Evolutionary conservation across 2,113 vertebrate genomes (phyloP), one percentile per base, ranked within the genome.

Genomic region (Cisticola juncidis): DNA sequence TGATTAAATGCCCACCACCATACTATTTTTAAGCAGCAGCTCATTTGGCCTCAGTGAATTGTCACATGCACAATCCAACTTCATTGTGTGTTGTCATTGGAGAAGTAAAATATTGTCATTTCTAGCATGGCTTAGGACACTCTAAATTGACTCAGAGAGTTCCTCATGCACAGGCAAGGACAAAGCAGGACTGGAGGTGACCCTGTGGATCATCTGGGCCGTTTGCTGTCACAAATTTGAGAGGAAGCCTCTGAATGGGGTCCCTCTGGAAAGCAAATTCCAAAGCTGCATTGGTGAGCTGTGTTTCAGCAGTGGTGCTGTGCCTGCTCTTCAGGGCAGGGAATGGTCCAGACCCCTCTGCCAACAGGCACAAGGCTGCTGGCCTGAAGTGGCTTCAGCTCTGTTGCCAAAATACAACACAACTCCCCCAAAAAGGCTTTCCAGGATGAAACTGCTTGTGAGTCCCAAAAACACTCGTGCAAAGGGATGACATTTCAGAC

Each of bases 91-190:
- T n/a, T 86, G 82, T 66, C 82, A 93, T 19, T 66, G 79, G 40
- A 40, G 44, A 91, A 71, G 47, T 94, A 72, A 96, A 95, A 94
- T 73, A 92, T 24, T 44, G 64, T 35, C 86, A 28, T 42, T 86
- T 29, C 45, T 42, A 44, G 69, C 40, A 13, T 9, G 16, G 60
- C 51, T 93, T 57, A 33, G 35, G 48, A 87, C 54, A 65, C 60
- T 58, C 51, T 74, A 68, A 86, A 96, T 62, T 45, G 64, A 78
- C 62, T 91, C 50, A 5, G 58, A 85, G 78, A 33, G 36, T 60
- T 91, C 48, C 45, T 60, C 76, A 45, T 26, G 66, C 12, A 58
- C 36, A 35, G 13, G 64, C 81, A 88, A 88, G 51, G 51, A 73
- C 51, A 50, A 78, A 78, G 56, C 0, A 71, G 38, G 44, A 18